These are phyloP conservation scores for Anadara kagoshimensis DNA, from an alignment of 1,140 invertebrate species.

Conservation along the genomic window DNA sequence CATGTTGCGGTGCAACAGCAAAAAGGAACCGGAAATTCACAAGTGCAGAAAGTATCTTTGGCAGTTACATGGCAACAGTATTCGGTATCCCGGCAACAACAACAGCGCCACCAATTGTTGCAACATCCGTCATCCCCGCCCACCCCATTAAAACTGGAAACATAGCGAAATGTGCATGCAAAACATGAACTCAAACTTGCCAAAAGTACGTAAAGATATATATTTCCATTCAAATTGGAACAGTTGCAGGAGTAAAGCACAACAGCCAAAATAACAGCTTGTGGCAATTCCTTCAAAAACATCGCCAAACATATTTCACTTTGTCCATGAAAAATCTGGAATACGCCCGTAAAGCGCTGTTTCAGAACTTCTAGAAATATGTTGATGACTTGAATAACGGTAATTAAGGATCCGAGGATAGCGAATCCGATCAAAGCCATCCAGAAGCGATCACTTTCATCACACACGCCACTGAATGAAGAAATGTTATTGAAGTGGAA, in stretches of 20 bases:
- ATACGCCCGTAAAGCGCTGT: constrained; percentile 5
- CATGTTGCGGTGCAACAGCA: constrained; percentile 34
- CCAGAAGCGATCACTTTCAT: constrained; percentile 1
- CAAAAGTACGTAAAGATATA: constrained; percentile 24
- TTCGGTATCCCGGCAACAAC: constrained; percentile 27
- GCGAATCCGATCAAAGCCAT: constrained; percentile 25
- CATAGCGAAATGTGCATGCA: constrained; percentile 18
- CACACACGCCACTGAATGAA: constrained; percentile 6
- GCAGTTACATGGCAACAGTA: constrained; percentile 25
- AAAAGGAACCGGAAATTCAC: constrained; percentile 33
- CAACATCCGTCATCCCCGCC: constrained; percentile 25
- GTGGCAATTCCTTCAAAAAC: constrained; percentile 34
- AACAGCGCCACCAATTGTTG: constrained; percentile 38
- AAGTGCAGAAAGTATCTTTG: constrained; percentile 33
- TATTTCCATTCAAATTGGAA: not conserved
- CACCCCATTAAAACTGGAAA: constrained; percentile 23
- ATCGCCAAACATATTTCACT: constrained; percentile 34
- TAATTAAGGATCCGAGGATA: constrained; percentile 26
- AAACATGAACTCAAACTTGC: constrained; percentile 18
- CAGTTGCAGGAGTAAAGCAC: constrained; percentile 17
- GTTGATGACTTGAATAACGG: constrained; percentile 35
- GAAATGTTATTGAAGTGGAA: no score
- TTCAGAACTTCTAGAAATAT: constrained; percentile 31
- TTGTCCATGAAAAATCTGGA: constrained; percentile 33
- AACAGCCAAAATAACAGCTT: constrained; percentile 11